A percentile compares a stretch with the other conserved stretches of the same genome.
These are phyloP conservation scores for Poicephalus gulielmi DNA, from an alignment of 2,113 vertebrate species.

Conservation along the genomic window DNA sequence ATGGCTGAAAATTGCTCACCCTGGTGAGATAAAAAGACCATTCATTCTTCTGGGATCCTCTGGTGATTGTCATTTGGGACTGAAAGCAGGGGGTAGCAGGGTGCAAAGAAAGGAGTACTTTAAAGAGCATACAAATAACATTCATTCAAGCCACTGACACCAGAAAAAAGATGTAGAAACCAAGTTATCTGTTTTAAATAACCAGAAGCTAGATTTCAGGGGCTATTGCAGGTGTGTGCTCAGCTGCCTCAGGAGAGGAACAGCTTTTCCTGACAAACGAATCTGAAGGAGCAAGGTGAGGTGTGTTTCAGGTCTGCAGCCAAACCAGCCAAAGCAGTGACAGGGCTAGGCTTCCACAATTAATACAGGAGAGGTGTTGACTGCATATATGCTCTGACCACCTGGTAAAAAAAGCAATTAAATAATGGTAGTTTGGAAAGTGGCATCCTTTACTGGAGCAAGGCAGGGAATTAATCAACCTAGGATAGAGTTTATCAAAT, in stretches of 20 bases:
- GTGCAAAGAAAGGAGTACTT: not conserved
- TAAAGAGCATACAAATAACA: not conserved
- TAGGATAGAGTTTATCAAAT: not conserved
- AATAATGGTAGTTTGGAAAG: not conserved
- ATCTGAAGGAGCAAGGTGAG: not conserved
- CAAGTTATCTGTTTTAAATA: not conserved
- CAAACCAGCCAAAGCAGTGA: not conserved
- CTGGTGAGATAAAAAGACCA: not conserved
- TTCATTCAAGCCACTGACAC: not conserved
- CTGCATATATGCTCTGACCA: not conserved
- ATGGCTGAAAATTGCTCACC: not conserved
- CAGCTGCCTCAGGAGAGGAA: not conserved
- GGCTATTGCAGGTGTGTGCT: not conserved
- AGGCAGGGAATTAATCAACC: not conserved
- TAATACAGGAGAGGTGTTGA: not conserved
- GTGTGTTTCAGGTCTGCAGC: not conserved
- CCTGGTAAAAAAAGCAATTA: not conserved
- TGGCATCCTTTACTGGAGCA: not conserved
- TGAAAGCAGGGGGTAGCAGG: not conserved
- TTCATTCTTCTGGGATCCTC: not conserved
- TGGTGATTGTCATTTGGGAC: not conserved
- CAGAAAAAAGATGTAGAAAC: not conserved
- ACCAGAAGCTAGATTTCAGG: not conserved
- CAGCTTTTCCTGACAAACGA: not conserved
- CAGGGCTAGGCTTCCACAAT: not conserved